Conservation (phyloP, 2,113 vertebrate species). For the Melanotaenia duboulayi region DNA sequence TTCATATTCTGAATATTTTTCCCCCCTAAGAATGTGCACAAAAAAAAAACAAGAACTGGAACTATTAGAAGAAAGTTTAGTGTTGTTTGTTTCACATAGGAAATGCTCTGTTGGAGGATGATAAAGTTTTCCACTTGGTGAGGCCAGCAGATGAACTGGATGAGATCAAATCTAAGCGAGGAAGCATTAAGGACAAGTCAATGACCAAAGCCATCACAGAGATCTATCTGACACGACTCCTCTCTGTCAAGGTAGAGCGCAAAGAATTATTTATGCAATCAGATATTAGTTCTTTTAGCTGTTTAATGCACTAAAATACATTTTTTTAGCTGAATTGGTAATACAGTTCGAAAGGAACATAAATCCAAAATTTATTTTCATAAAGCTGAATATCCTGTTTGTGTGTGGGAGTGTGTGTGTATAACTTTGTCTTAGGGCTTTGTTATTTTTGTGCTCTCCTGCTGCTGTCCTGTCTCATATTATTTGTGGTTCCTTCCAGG, state of each 20-base stretch:
- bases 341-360: background rate
- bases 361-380: slow-evolving; percentile 6
- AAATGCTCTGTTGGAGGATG: slow-evolving; percentile 95
- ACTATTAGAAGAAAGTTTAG: slow-evolving; percentile 2
- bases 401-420: background rate
- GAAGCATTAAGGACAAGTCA: slow-evolving; percentile 97
- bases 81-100: slow-evolving; percentile 72
- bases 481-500: slow-evolving; percentile 80
- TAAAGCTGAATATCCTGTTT: background rate
- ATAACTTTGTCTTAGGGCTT: slow-evolving; percentile 11
- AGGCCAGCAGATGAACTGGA: slow-evolving; percentile 93
- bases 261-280: slow-evolving; percentile 12
- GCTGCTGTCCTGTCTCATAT: slow-evolving; percentile 48
- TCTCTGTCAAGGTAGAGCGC: slow-evolving; percentile 96
- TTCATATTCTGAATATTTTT: slow-evolving; percentile 35
- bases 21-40: slow-evolving; percentile 15
- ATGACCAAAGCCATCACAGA: slow-evolving; percentile 99
- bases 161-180: slow-evolving; percentile 94
- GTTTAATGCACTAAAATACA: background rate
- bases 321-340: background rate
- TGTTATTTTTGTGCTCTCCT: slow-evolving; percentile 18
- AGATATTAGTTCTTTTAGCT: slow-evolving; percentile 22
- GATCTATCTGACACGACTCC: slow-evolving; percentile 97
- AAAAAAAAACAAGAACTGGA: slow-evolving; percentile 36
- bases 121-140: slow-evolving; percentile 96